These are phyloP conservation scores for Pteronotus mesoamericanus DNA, from an alignment of 2,797 vertebrate genomes.

Conservation along the genomic window DNA sequence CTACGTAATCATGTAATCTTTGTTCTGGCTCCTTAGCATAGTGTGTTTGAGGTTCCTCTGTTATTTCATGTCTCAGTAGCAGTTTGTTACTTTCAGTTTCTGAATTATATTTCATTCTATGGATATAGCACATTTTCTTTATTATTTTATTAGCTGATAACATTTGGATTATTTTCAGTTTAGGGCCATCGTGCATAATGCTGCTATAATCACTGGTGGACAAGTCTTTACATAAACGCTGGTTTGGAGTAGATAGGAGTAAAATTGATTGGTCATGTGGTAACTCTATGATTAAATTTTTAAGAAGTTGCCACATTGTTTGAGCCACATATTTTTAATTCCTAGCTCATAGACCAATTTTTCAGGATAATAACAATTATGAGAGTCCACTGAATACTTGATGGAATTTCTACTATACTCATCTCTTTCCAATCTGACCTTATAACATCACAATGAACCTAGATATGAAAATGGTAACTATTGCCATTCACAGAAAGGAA, in stretches of 20 bases:
- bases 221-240: background rate
- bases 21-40: background rate
- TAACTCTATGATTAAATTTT: background rate
- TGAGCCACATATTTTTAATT: background rate
- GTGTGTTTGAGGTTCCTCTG: background rate
- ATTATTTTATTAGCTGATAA: background rate
- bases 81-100: background rate
- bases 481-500: background rate
- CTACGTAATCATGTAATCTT: background rate
- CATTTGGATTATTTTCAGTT: background rate
- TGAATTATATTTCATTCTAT: background rate
- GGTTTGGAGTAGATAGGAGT: background rate
- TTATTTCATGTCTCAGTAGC: background rate
- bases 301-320: background rate
- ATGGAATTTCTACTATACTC: background rate
- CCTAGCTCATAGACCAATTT: background rate
- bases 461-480: background rate
- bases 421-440: background rate
- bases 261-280: background rate
- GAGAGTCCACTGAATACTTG: background rate
- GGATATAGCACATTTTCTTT: background rate
- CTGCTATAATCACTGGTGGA: background rate
- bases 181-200: background rate
- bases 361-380: background rate
- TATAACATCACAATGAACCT: background rate